phyloP scores from a whole-genome alignment of 2,113 vertebrate species.

The Chrysochloris asiatica region DNA sequence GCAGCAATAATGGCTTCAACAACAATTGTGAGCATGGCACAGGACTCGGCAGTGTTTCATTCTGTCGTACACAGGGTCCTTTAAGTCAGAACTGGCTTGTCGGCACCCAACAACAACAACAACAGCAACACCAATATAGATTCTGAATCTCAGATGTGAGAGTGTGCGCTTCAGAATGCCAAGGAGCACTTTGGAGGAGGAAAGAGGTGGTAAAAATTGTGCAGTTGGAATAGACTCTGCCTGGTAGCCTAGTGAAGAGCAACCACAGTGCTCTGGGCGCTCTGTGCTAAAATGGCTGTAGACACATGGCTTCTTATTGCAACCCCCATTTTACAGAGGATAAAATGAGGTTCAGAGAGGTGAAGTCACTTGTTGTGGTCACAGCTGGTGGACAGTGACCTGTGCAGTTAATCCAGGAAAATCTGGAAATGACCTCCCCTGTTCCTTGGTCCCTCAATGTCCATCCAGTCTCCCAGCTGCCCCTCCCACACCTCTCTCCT shows the following conservation, averaged over 20 bases:
- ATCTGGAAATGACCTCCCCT: rapidly evolving
- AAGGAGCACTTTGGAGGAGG: no score
- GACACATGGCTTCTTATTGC: background rate
- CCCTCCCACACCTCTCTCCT: background rate
- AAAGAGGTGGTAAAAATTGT: background rate
- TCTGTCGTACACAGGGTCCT: no score
- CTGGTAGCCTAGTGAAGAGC: background rate
- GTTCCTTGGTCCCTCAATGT: background rate
- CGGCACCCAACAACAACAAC: no score
- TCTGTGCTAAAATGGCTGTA: background rate
- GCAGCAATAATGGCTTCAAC: no score
- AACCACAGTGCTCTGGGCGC: rapidly evolving
- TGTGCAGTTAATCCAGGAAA: background rate
- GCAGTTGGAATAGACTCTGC: background rate
- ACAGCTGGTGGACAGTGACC: background rate
- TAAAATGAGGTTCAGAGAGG: background rate
- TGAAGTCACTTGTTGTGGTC: background rate
- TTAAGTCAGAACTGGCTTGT: no score
- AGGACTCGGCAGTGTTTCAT: no score
- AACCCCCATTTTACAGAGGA: background rate
- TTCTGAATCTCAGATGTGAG: background rate
- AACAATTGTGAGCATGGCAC: no score
- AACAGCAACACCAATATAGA: no score
- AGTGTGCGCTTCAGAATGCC: background rate
- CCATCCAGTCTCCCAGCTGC: background rate